Evolutionary conservation across 2,113 vertebrate species (phyloP).

Genomic region (Dipodomys spectabilis): DNA sequence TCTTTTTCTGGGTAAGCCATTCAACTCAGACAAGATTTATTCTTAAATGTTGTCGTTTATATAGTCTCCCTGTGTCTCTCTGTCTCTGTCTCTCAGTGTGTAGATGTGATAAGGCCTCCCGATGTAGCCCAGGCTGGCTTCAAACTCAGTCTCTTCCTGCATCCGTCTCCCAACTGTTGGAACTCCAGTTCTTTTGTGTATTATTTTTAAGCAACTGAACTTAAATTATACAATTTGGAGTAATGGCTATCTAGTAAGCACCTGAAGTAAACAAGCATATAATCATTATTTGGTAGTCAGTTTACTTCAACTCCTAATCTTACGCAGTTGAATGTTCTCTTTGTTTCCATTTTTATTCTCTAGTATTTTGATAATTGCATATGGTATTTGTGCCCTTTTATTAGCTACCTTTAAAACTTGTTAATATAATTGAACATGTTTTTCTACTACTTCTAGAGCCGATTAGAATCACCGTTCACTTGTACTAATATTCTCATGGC

Average conservation of each 20-base stretch:
- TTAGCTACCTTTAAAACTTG: too few relatives aligned
- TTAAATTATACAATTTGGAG: neutral
- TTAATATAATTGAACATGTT: too few relatives aligned
- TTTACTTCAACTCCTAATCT: conserved; percentile 26
- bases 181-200: neutral
- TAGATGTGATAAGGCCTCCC: neutral
- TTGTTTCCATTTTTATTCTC: too few relatives aligned
- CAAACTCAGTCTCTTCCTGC: neutral
- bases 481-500: too few relatives aligned
- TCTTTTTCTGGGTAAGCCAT: neutral
- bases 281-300: conserved; percentile 26
- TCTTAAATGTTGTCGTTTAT: conserved; percentile 40
- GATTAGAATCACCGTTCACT: too few relatives aligned
- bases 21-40: neutral
- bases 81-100: too few relatives aligned
- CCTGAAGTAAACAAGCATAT: conserved; percentile 31
- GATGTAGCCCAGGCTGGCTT: neutral
- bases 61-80: neutral
- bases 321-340: neutral
- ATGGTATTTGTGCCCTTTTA: too few relatives aligned
- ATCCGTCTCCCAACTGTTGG: neutral
- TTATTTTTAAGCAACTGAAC: conserved; percentile 11
- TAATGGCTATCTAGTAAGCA: neutral
- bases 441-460: too few relatives aligned
- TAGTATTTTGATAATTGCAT: too few relatives aligned